phyloP scores from a whole-genome alignment of 2,113 vertebrate genomes.

The Chrysemys picta region DNA sequence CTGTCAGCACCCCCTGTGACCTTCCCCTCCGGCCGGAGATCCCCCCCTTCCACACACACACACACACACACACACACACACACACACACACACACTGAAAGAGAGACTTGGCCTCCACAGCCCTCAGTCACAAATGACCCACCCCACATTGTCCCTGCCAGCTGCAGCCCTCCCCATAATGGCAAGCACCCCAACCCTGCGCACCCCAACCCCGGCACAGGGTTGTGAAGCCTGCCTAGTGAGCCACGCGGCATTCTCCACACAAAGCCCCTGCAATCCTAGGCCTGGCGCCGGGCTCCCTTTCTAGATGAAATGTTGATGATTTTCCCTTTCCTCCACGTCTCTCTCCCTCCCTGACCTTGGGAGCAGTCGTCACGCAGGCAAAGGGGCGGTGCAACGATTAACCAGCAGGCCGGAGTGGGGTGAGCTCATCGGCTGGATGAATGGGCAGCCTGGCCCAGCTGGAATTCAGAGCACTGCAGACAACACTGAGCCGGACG shows the following conservation, averaged over 20 bases:
- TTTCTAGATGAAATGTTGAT: not conserved
- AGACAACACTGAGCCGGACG: not conserved
- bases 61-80: no score
- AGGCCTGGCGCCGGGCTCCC: no score
- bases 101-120: not conserved
- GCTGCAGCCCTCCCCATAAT: not conserved
- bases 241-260: not conserved
- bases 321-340: not conserved
- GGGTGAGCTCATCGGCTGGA: not conserved
- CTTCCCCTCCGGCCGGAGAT: accelerated
- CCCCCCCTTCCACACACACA: not conserved
- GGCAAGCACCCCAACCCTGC: no score
- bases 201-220: not conserved
- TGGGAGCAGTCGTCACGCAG: not conserved
- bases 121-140: not conserved
- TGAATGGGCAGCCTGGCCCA: not conserved
- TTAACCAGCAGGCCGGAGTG: not conserved
- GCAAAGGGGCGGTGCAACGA: not conserved
- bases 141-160: no score
- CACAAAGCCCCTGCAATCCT: not conserved
- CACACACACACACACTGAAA: not conserved
- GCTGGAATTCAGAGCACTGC: not conserved
- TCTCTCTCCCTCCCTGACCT: not conserved
- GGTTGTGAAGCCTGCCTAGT: not conserved
- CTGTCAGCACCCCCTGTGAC: not conserved